phyloP scores from a whole-genome alignment of 2,888 invertebrate species.

The Laspeyria flexula region DNA sequence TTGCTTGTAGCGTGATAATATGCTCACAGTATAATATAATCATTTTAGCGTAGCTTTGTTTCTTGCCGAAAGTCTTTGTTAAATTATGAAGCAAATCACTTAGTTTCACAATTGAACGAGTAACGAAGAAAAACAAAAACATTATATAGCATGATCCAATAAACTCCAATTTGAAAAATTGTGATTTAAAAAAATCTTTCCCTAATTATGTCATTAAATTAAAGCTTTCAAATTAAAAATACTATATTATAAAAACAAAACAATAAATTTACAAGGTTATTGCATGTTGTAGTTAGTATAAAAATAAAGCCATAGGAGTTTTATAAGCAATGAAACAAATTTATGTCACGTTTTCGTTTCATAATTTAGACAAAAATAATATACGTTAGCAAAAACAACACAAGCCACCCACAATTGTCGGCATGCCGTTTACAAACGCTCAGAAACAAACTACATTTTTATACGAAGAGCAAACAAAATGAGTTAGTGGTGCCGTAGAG shows the following conservation, averaged over 20 bases:
- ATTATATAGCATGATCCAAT: too few relatives aligned
- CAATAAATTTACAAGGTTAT: background rate
- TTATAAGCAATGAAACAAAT: constrained; percentile 11
- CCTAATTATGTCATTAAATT: background rate
- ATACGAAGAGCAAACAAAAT: constrained; percentile 80
- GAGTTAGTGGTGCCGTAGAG: constrained; percentile 76
- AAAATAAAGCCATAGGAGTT: constrained; percentile 1
- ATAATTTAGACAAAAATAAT: constrained; percentile 54
- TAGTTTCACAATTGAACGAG: too few relatives aligned
- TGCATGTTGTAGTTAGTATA: constrained; percentile 2
- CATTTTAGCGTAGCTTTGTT: too few relatives aligned
- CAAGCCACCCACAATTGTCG: constrained; percentile 55
- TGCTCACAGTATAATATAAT: too few relatives aligned
- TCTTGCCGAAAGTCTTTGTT: too few relatives aligned
- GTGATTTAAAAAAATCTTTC: too few relatives aligned
- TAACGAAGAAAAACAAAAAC: too few relatives aligned
- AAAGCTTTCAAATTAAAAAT: background rate
- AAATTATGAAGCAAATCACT: too few relatives aligned
- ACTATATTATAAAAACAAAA: background rate
- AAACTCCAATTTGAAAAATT: too few relatives aligned
- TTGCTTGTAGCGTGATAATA: background rate
- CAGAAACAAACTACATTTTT: constrained; percentile 80
- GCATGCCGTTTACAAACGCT: constrained; percentile 65
- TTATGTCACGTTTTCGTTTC: constrained; percentile 50
- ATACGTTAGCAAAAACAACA: constrained; percentile 60